phyloP scores from a whole-genome alignment of 2,888 invertebrate genomes.

The Tetramorium bicarinatum region DNA sequence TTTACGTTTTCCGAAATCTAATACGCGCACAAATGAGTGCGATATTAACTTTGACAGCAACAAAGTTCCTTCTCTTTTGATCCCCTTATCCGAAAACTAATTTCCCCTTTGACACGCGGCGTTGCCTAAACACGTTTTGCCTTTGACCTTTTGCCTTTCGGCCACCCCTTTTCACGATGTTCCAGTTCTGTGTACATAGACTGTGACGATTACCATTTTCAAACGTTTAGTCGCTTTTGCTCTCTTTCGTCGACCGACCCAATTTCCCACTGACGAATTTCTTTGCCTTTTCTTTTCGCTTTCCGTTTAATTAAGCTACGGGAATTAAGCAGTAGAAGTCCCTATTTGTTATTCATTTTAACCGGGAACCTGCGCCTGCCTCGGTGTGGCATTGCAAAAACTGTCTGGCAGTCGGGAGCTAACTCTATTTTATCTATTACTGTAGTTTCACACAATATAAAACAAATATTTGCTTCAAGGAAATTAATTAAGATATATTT shows the following conservation, averaged over 20 bases:
- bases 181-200: constrained; percentile 30
- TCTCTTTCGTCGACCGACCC: constrained; percentile 43
- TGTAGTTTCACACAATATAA: constrained; percentile 25
- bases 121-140: constrained; percentile 64
- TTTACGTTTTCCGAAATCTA: constrained; percentile 30
- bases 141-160: constrained; percentile 59
- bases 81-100: constrained; percentile 70
- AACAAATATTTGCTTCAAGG: constrained; percentile 2
- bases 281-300: constrained; percentile 49
- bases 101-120: constrained; percentile 64
- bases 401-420: constrained; percentile 29
- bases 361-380: not conserved
- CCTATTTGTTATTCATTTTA: constrained; percentile 53
- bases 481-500: not conserved
- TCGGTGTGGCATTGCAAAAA: constrained; percentile 30
- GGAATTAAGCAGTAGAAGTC: constrained; percentile 45
- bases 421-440: constrained; percentile 33
- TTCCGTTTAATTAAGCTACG: constrained; percentile 55
- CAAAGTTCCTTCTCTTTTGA: constrained; percentile 59
- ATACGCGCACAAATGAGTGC: constrained; percentile 46
- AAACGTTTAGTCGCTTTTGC: constrained; percentile 40
- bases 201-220: constrained; percentile 49
- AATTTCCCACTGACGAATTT: constrained; percentile 54
- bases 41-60: constrained; percentile 63
- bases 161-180: constrained; percentile 41